Conservation (phyloP, 2,113 vertebrate genomes). For the Genyomyrus donnyi region DNA sequence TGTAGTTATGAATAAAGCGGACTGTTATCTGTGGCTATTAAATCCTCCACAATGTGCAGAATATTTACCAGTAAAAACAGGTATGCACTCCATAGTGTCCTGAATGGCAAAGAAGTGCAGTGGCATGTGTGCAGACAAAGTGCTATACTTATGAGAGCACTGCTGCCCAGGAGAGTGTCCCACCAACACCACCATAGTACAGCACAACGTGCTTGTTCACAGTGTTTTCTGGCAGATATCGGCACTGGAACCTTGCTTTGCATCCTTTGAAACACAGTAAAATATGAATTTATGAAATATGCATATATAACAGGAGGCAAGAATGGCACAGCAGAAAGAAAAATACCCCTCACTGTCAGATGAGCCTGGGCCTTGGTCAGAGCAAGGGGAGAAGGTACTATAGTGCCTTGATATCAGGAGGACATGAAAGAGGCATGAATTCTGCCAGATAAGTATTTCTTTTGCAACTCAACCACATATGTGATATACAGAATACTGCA, state of each 20-base stretch:
- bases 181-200: background rate
- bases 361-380: background rate
- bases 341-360: background rate
- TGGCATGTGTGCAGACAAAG: background rate
- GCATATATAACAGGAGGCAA: background rate
- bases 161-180: background rate
- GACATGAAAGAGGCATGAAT: background rate
- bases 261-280: background rate
- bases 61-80: background rate
- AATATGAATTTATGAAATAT: constrained; percentile 9
- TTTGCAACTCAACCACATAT: background rate
- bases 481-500: too few relatives aligned
- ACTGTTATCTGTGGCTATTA: background rate
- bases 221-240: constrained; percentile 22
- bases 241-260: constrained; percentile 4
- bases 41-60: background rate
- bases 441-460: background rate
- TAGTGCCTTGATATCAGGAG: background rate
- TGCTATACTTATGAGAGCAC: background rate
- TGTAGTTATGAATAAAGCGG: background rate
- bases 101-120: background rate
- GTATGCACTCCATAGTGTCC: background rate
- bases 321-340: background rate
- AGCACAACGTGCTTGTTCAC: background rate
- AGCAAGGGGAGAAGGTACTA: background rate